Evolutionary conservation across 2,888 invertebrate species (phyloP).

Genomic region (Metacarcinus magister): DNA sequence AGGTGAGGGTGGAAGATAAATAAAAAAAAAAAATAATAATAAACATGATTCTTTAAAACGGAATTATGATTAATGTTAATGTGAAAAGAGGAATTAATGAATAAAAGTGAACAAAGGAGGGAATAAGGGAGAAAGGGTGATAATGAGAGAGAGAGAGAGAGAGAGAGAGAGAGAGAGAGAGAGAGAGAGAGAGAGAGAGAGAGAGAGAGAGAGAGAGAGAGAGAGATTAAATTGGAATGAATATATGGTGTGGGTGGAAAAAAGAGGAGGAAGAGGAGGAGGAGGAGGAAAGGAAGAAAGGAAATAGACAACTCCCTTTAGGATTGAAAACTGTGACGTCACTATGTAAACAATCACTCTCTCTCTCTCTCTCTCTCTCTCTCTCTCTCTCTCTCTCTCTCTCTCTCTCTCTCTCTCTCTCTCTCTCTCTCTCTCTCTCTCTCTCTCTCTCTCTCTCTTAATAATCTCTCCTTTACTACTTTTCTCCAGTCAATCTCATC

Average conservation of each 20-base stretch:
- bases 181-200: neutral
- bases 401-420: neutral
- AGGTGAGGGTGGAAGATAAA: too few relatives aligned
- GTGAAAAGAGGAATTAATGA: neutral
- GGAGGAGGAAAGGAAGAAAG: neutral
- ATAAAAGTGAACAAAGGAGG: too few relatives aligned
- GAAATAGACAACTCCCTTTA: neutral
- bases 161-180: too few relatives aligned
- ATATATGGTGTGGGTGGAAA: neutral
- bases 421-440: too few relatives aligned
- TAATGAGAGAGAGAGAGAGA: neutral
- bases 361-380: too few relatives aligned
- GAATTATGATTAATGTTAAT: neutral
- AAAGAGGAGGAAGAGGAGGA: too few relatives aligned
- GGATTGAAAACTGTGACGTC: neutral
- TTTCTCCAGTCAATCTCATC: too few relatives aligned
- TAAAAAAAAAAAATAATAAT: too few relatives aligned
- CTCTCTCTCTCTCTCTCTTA: too few relatives aligned
- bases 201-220: neutral
- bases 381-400: neutral
- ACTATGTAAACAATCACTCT: neutral
- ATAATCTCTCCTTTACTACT: too few relatives aligned
- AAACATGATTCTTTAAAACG: too few relatives aligned
- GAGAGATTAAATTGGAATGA: neutral
- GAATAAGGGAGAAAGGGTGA: neutral